phyloP scores from a whole-genome alignment of 1,140 invertebrate genomes.

The Orchestia grillus region DNA sequence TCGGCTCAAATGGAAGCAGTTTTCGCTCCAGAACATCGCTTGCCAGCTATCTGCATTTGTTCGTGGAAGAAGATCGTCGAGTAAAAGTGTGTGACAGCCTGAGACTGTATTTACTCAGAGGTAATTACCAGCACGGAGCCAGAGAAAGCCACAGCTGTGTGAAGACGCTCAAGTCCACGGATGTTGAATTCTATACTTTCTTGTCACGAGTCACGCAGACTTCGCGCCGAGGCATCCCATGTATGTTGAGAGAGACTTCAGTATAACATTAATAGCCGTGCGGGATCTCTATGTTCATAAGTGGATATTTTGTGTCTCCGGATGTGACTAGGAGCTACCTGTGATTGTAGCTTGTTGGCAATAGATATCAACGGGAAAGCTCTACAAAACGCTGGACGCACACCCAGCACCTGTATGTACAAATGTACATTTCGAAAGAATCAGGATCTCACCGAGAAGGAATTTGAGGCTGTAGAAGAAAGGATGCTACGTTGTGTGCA shows the following conservation, averaged over 20 bases:
- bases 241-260: not conserved
- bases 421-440: too few relatives aligned
- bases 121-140: not conserved
- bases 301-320: too few relatives aligned
- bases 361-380: too few relatives aligned
- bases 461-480: not conserved
- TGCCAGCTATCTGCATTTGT: not conserved
- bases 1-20: not conserved
- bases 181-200: not conserved
- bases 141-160: slow-evolving; percentile 6
- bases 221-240: not conserved
- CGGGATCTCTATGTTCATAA: too few relatives aligned
- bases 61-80: not conserved
- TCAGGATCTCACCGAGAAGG: too few relatives aligned
- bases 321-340: too few relatives aligned
- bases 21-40: not conserved
- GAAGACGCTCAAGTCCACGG: not conserved
- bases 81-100: not conserved
- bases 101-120: not conserved
- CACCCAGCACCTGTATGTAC: too few relatives aligned
- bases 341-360: too few relatives aligned
- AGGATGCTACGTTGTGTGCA: not conserved
- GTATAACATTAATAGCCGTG: too few relatives aligned
- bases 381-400: too few relatives aligned
- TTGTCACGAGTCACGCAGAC: not conserved